These are phyloP conservation scores for Saturnia pavonia DNA, from an alignment of 2,888 invertebrate genomes.

Conservation along the genomic window DNA sequence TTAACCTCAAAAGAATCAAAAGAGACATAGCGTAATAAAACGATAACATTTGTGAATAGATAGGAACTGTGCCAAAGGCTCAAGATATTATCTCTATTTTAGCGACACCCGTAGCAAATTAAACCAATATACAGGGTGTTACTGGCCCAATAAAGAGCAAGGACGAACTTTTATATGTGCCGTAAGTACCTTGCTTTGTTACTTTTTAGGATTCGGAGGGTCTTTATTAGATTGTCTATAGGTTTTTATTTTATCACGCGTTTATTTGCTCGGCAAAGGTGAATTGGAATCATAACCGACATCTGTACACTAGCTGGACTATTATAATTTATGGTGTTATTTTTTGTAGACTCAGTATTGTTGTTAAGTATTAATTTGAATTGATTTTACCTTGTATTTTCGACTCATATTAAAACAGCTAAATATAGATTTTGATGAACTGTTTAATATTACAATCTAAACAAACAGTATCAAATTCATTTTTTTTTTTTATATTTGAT, in stretches of 20 bases:
- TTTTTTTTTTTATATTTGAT: too few species aligned
- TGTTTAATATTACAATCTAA: too few species aligned
- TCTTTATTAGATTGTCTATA: conserved; percentile 3
- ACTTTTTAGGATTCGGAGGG: not conserved
- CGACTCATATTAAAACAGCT: too few species aligned
- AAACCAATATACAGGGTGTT: conserved; percentile 12
- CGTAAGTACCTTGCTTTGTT: not conserved
- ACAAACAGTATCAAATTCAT: too few species aligned
- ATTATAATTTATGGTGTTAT: not conserved
- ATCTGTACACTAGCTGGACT: not conserved
- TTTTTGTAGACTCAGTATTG: not conserved
- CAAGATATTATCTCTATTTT: conserved; percentile 11
- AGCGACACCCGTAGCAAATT: conserved; percentile 15
- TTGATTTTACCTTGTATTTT: too few species aligned
- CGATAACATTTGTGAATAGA: not conserved
- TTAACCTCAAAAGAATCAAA: not conserved
- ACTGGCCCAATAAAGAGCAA: conserved; percentile 18
- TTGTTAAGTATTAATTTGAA: too few species aligned
- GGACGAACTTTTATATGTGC: conserved; percentile 10
- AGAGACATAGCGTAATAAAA: not conserved
- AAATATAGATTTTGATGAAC: too few species aligned
- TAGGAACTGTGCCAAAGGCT: not conserved
- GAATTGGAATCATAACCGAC: not conserved
- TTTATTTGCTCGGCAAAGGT: not conserved
- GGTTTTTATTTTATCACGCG: not conserved